Evolutionary conservation across 2,113 vertebrate species (phyloP).

Genomic region (Mohoua ochrocephala): DNA sequence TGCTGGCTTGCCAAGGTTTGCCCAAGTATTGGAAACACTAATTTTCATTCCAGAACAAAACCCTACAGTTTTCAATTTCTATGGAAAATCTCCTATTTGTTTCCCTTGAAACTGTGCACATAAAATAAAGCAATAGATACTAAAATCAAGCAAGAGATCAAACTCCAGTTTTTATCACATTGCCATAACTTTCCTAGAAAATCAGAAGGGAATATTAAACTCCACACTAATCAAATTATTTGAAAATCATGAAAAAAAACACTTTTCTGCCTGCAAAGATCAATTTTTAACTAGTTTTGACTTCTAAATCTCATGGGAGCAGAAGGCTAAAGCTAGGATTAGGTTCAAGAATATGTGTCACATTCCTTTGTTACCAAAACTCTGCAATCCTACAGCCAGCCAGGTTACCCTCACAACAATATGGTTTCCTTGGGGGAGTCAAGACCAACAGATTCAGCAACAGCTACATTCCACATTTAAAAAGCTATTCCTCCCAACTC

Average conservation of each 20-base stretch:
- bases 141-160: neutral
- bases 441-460: neutral
- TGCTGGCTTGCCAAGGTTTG: neutral
- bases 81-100: neutral
- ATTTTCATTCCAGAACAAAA: neutral
- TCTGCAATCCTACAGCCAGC: neutral
- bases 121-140: neutral
- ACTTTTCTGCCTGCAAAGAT: neutral
- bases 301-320: neutral
- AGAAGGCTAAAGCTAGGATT: neutral
- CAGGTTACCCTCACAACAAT: neutral
- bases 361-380: neutral
- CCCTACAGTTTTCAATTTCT: neutral
- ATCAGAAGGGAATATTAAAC: neutral
- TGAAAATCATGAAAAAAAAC: neutral
- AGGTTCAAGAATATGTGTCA: neutral
- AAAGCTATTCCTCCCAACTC: neutral
- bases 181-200: neutral
- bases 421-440: neutral
- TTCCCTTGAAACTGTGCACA: neutral
- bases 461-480: neutral
- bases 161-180: neutral
- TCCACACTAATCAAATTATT: neutral
- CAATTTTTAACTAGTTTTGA: neutral
- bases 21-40: rapidly evolving